These are phyloP conservation scores for Anguilla rostrata DNA, from an alignment of 2,113 vertebrate species.

Conservation along the genomic window DNA sequence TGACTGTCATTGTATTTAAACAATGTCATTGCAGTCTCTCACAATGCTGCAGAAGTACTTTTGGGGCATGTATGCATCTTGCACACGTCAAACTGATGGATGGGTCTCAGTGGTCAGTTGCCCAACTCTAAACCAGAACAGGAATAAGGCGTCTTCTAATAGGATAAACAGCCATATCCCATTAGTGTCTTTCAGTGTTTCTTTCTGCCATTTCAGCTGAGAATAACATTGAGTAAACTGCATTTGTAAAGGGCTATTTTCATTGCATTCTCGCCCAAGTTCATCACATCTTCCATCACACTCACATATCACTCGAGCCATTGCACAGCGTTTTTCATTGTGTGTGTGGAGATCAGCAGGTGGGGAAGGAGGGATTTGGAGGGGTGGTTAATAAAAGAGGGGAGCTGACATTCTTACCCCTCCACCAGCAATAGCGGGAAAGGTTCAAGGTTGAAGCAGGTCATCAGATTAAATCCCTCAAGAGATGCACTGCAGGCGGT, in stretches of 20 bases:
- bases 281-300: not conserved
- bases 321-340: not conserved
- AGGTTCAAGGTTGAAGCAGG: not conserved
- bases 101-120: not conserved
- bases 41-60: not conserved
- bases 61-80: not conserved
- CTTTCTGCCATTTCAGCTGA: not conserved
- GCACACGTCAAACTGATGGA: not conserved
- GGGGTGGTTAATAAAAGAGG: not conserved
- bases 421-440: not conserved
- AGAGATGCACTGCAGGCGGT: not conserved
- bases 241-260: constrained; percentile 32
- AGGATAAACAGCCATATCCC: constrained; percentile 14
- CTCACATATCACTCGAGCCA: not conserved
- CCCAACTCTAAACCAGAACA: not conserved
- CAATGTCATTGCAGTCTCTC: not conserved
- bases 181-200: constrained; percentile 5
- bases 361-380: too few species aligned
- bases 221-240: not conserved
- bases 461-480: not conserved
- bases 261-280: not conserved
- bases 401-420: not conserved
- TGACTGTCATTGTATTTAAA: not conserved
- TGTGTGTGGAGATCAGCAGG: not conserved
- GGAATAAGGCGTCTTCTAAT: not conserved